Conservation (phyloP, 2,888 invertebrate genomes). For the Heterodera filipjevi region DNA sequence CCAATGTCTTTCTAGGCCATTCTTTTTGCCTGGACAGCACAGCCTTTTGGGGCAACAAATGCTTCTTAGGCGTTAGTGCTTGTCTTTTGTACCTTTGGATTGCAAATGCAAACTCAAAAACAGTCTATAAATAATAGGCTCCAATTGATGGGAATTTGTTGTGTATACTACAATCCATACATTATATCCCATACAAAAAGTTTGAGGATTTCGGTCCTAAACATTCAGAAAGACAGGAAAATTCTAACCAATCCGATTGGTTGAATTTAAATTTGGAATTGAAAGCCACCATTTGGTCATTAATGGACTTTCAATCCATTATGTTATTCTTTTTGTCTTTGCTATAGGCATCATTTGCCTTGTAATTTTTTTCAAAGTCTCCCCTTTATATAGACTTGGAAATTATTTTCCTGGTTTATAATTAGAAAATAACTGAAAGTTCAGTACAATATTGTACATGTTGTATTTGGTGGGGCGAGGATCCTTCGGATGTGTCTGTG, state of each 20-base stretch:
- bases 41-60: too few species aligned
- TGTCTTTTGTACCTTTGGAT: too few species aligned
- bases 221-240: not conserved
- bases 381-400: not conserved
- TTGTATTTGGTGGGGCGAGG: not conserved
- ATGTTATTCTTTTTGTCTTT: not conserved
- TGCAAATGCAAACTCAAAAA: too few species aligned
- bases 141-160: too few species aligned
- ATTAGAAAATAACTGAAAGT: too few species aligned
- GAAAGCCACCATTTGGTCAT: not conserved
- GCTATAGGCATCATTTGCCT: not conserved
- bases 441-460: not conserved
- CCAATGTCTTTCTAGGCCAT: too few species aligned
- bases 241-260: not conserved
- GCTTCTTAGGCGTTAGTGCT: too few species aligned
- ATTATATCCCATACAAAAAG: not conserved
- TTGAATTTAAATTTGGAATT: not conserved
- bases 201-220: not conserved
- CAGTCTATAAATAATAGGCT: too few species aligned
- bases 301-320: not conserved
- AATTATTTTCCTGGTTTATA: not conserved
- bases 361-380: not conserved
- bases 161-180: too few species aligned
- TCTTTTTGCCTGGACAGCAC: too few species aligned
- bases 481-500: not conserved